phyloP scores from a whole-genome alignment of 2,888 invertebrate species.

The Alloscopus bannaensis region DNA sequence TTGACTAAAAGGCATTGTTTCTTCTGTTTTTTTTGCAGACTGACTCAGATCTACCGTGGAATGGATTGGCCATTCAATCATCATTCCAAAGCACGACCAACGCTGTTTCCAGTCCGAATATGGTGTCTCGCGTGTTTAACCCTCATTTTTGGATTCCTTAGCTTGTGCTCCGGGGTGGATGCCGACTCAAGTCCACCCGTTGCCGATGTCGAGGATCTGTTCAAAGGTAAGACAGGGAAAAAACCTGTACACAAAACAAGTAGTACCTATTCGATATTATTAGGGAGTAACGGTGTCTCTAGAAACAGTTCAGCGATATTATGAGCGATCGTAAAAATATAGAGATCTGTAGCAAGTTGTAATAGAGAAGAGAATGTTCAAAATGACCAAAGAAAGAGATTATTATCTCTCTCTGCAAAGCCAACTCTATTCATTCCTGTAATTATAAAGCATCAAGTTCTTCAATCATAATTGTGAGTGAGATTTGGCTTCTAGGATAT shows the following conservation, averaged over 20 bases:
- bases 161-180: slow-evolving; percentile 55
- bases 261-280: background rate
- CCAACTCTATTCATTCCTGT: no score
- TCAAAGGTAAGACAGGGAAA: slow-evolving; percentile 70
- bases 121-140: slow-evolving; percentile 71
- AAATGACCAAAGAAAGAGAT: no score
- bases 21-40: slow-evolving; percentile 65
- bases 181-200: slow-evolving; percentile 73
- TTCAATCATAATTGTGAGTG: no score
- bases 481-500: no score
- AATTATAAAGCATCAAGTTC: no score
- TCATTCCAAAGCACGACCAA: slow-evolving; percentile 73
- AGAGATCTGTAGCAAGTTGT: no score
- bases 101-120: slow-evolving; percentile 67
- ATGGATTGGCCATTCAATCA: slow-evolving; percentile 74
- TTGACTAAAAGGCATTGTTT: slow-evolving; percentile 10
- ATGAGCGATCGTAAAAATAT: no score
- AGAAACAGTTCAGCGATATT: no score
- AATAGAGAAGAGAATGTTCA: no score
- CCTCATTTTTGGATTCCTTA: slow-evolving; percentile 69
- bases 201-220: slow-evolving; percentile 73
- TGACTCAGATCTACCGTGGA: slow-evolving; percentile 71
- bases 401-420: no score
- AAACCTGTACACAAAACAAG: background rate
- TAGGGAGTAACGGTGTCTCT: no score